Conservation (phyloP, 1,140 invertebrate genomes). For the Mycetomoellerius zeteki region DNA sequence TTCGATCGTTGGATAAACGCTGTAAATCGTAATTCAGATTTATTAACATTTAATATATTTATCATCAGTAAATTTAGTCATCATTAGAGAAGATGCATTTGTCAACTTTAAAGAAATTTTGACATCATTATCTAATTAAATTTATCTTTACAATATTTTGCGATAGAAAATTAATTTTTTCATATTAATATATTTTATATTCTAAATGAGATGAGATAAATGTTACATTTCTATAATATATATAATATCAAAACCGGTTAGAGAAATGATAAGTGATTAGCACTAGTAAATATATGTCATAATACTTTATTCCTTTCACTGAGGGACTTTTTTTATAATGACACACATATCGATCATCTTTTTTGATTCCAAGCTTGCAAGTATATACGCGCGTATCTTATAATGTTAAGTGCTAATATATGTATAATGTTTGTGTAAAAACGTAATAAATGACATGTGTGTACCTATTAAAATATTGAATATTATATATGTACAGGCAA, state of each 20-base stretch:
- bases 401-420: not conserved
- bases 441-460: not conserved
- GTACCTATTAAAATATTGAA: not conserved
- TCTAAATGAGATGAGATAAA: not conserved
- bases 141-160: not conserved
- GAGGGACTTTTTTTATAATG: not conserved
- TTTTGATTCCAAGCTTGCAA: not conserved
- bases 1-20: not conserved
- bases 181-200: not conserved
- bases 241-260: not conserved
- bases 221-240: not conserved
- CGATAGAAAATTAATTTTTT: not conserved
- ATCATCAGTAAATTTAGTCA: not conserved
- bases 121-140: not conserved
- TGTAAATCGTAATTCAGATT: conserved; percentile 8
- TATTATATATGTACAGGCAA: not conserved
- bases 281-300: not conserved
- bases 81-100: not conserved
- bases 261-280: not conserved
- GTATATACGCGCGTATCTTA: not conserved
- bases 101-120: not conserved
- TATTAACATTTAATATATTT: not conserved
- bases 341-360: not conserved
- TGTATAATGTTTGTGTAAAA: not conserved
- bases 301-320: not conserved